Evolutionary conservation across 2,113 vertebrate genomes (phyloP).

Genomic region (Pygathrix nemaeus): DNA sequence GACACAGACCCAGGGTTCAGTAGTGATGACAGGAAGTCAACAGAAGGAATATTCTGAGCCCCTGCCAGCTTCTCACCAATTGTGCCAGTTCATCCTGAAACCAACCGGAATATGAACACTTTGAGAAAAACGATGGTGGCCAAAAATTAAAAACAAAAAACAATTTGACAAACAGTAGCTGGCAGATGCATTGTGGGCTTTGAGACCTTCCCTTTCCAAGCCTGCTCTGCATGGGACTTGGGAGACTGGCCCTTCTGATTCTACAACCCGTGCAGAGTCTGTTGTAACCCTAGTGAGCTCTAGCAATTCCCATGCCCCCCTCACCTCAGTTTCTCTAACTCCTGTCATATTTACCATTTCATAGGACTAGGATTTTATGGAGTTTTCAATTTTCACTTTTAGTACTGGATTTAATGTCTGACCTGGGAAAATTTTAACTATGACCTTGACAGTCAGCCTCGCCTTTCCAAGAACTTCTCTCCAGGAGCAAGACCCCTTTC

Average conservation of each 20-base stretch:
- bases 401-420: neutral
- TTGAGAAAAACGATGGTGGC: neutral
- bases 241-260: neutral
- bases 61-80: neutral
- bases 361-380: neutral
- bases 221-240: neutral
- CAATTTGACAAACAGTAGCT: neutral
- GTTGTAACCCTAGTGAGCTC: neutral
- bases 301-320: neutral
- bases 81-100: neutral
- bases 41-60: neutral
- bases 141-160: too few relatives aligned
- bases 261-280: neutral
- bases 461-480: constrained; percentile 23
- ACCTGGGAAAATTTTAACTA: constrained; percentile 13
- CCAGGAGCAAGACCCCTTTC: neutral
- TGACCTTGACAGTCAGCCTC: constrained; percentile 50
- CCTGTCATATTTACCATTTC: neutral
- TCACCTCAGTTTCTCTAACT: neutral
- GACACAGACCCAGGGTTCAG: neutral
- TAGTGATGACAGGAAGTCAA: neutral
- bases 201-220: neutral
- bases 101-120: neutral
- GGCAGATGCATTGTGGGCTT: neutral
- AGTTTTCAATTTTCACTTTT: constrained; percentile 9